phyloP scores from a whole-genome alignment of 2,113 vertebrate genomes.

The Microtus ochrogaster region DNA sequence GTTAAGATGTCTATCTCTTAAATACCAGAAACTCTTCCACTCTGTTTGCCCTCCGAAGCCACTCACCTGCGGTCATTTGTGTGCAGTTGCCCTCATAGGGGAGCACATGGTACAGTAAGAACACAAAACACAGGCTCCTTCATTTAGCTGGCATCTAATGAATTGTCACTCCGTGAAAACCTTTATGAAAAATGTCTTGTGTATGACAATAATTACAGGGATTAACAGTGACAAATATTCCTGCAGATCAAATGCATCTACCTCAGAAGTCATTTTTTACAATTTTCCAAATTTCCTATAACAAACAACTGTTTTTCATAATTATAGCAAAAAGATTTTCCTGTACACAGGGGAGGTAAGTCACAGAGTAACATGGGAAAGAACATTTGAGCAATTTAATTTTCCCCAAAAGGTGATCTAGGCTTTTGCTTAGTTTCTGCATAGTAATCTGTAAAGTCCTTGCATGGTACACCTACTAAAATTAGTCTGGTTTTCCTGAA shows the following conservation, averaged over 20 bases:
- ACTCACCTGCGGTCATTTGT: not conserved
- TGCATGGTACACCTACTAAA: not conserved
- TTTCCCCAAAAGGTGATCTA: not conserved
- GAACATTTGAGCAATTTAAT: not conserved
- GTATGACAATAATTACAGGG: not conserved
- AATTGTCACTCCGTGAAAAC: not conserved
- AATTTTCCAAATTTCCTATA: not conserved
- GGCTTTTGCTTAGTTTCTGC: not conserved
- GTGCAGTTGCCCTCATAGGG: not conserved
- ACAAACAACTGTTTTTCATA: not conserved
- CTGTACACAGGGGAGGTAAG: not conserved
- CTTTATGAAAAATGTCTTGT: not conserved
- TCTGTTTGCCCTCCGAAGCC: not conserved
- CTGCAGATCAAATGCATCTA: not conserved
- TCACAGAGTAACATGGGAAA: not conserved
- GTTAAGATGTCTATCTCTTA: not conserved
- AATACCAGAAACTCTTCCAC: not conserved
- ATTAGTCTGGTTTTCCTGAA: not conserved
- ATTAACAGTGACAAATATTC: constrained; percentile 1
- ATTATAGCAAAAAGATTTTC: not conserved
- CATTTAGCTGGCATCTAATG: not conserved
- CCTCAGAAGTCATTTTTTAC: not conserved
- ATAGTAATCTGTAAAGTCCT: not conserved
- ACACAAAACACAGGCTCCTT: not conserved
- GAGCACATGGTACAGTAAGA: constrained; percentile 12